Percentiles rank a stretch among this genome's conserved stretches.
These are phyloP conservation scores for Pyralis farinalis DNA, from an alignment of 2,888 invertebrate genomes.

Conservation along the genomic window DNA sequence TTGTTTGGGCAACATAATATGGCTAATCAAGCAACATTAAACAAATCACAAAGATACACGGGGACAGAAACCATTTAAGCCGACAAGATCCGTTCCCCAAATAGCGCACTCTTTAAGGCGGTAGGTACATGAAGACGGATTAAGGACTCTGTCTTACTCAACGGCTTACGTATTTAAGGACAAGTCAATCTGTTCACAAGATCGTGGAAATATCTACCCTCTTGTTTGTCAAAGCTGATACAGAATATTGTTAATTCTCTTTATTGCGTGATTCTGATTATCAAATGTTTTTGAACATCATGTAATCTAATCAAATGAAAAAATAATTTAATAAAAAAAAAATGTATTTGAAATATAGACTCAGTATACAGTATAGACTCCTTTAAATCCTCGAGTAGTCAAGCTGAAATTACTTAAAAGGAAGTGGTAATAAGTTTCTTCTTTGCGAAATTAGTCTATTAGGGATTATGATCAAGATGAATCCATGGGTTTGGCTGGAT, in stretches of 20 bases:
- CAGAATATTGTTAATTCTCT: background rate
- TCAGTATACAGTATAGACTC: too few species aligned
- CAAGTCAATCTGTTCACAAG: constrained; percentile 14
- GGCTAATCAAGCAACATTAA: background rate
- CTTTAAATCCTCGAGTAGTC: too few species aligned
- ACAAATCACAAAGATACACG: background rate
- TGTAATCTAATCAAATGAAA: too few species aligned
- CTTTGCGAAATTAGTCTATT: too few species aligned
- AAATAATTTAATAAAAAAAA: too few species aligned
- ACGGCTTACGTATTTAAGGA: constrained; percentile 20
- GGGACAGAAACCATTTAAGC: constrained; percentile 37
- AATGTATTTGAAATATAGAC: too few species aligned
- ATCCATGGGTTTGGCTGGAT: too few species aligned
- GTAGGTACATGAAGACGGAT: constrained; percentile 20
- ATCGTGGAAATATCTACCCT: constrained; percentile 4
- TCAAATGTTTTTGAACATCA: too few species aligned
- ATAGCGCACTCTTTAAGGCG: constrained; percentile 17
- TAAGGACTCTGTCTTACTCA: constrained; percentile 28
- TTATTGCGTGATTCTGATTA: background rate
- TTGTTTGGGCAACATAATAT: too few species aligned
- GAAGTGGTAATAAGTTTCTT: too few species aligned
- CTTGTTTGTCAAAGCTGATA: constrained; percentile 7
- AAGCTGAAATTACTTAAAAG: too few species aligned
- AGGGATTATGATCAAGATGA: too few species aligned
- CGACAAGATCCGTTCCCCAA: constrained; percentile 43